Conservation (phyloP, 2,113 vertebrate species). For the Romanogobio albipinnatus region DNA sequence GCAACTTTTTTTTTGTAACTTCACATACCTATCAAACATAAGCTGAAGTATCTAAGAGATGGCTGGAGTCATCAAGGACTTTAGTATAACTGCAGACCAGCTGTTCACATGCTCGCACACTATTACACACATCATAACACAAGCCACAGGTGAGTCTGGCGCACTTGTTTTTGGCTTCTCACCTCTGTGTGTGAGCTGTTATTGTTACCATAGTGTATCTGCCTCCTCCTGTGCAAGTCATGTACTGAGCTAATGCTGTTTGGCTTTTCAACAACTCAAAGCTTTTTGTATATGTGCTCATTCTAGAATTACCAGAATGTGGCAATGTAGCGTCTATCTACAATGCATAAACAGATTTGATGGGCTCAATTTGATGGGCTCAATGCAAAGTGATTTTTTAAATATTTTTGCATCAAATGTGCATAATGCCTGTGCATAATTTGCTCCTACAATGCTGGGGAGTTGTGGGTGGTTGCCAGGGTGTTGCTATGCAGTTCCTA, state of each 20-base stretch:
- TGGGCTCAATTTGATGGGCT: neutral
- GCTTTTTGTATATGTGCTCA: slow-evolving; percentile 39
- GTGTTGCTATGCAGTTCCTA: too few relatives aligned
- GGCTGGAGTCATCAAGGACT: neutral
- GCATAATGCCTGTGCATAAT: too few relatives aligned
- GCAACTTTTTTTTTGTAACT: neutral
- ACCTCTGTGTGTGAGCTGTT: slow-evolving; percentile 45
- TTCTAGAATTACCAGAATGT: neutral
- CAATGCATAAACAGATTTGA: neutral
- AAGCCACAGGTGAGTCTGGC: slow-evolving; percentile 37
- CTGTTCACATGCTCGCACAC: slow-evolving; percentile 12
- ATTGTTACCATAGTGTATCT: slow-evolving; percentile 31
- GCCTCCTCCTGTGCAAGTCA: slow-evolving; percentile 30
- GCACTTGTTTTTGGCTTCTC: slow-evolving; percentile 38
- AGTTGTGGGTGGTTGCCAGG: too few relatives aligned
- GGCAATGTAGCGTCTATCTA: neutral
- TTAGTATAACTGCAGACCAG: neutral
- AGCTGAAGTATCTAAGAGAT: neutral
- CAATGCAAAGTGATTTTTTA: neutral
- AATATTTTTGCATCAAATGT: too few relatives aligned
- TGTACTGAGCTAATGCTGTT: slow-evolving; percentile 46
- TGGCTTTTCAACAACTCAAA: slow-evolving; percentile 22
- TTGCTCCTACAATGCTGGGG: too few relatives aligned
- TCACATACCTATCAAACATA: neutral
- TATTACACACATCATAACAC: slow-evolving; percentile 15